Evolutionary conservation across 2,888 invertebrate genomes (phyloP), one percentile per base, ranked within the genome.

Genomic region (Eumacrocentrus americanus): DNA sequence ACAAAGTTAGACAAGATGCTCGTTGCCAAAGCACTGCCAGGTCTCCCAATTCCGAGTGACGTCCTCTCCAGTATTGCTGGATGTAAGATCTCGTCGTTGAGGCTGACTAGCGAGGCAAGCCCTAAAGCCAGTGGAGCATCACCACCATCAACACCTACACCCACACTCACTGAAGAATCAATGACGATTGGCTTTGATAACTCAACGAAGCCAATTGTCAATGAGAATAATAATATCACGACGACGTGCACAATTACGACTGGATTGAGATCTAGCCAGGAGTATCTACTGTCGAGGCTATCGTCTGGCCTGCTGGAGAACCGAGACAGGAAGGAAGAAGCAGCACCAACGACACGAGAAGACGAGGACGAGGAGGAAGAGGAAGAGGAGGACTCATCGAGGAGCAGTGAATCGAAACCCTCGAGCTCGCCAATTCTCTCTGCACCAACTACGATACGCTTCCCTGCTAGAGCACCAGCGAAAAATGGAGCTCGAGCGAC

Each of bases 361-460:
- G 66, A 67, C n/a, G 74, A 75, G 34, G 76, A 77, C 40, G 72
- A 71, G 3, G 76, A 74, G 1, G 77, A 77, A 6, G 76, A 75
- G 9, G 75, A 76, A n/a, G 78, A 77, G n/a, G 76, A 75, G 3
- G 74, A 77, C 18, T 73, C 76, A 22, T 78, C 78, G 25, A 72
- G 76, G 60, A 72, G 74, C 37, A 75, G 78, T 50, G 75, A 66
- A 42, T 75, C 77, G 6, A 78, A 79, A 23, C 67, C 70, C 9
- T 67, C 74, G 9, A 54, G 89, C 70, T 91, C 90, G 72, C 92
- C 92, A 9, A 91, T 92, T 58, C 78, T 92, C 50, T 91, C 91
- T 63, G 89, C 89, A 71, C 92, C 92, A 34, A 91, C 91, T 79
- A 92, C 90, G 61, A 88, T 93, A 69, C 85, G 92, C 73, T 92